Conservation (phyloP, 2,797 vertebrate genomes). For the Gouania willdenowi region DNA sequence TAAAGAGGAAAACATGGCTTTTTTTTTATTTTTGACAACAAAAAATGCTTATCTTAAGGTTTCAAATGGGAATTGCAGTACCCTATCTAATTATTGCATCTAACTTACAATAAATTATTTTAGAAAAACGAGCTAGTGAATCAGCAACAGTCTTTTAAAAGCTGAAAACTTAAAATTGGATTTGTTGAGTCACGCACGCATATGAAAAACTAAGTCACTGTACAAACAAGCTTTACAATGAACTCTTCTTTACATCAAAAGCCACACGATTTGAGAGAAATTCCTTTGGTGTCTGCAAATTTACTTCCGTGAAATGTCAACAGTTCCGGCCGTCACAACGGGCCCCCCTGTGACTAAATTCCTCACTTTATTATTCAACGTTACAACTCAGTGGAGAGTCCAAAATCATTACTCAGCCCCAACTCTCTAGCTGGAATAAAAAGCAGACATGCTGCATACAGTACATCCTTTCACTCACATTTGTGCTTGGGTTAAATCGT, state of each 20-base stretch:
- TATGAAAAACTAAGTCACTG: too few relatives aligned
- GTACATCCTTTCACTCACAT: conserved; percentile 9
- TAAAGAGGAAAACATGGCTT: too few relatives aligned
- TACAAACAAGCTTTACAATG: too few relatives aligned
- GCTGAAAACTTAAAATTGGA: too few relatives aligned
- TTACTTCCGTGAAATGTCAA: conserved; percentile 25
- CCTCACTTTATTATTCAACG: conserved; percentile 23
- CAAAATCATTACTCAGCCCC: conserved; percentile 47
- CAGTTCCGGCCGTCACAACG: conserved; percentile 10
- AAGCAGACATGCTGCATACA: conserved; percentile 29
- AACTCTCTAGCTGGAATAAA: conserved; percentile 41
- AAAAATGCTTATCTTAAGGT: too few relatives aligned
- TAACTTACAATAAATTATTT: too few relatives aligned
- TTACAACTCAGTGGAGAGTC: conserved; percentile 19
- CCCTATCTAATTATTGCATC: too few relatives aligned
- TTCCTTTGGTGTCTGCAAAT: conserved; percentile 15
- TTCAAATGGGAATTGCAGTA: too few relatives aligned
- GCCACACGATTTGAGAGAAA: conserved; percentile 4
- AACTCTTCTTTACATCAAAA: conserved; percentile 2
- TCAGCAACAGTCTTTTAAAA: too few relatives aligned
- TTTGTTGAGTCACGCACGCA: too few relatives aligned
- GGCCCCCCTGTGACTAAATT: conserved; percentile 8
- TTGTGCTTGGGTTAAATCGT: conserved; percentile 50
- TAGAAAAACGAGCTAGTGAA: too few relatives aligned
- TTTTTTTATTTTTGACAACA: too few relatives aligned